Base-by-base conservation (phyloP, 2,797 vertebrate species). In the Helarctos malayanus region DNA sequence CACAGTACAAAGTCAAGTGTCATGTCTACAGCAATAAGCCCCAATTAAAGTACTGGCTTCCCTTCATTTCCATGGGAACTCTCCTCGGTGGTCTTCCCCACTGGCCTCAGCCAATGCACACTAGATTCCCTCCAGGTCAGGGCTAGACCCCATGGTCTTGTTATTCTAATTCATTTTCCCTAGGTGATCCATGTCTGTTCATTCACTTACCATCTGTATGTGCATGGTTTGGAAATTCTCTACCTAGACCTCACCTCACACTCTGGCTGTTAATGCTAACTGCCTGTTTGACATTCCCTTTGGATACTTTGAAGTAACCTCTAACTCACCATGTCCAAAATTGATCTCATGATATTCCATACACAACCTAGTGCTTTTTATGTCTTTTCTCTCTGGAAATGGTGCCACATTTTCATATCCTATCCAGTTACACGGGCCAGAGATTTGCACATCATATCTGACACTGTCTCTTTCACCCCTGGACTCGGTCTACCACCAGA, bases 31-130 rank as follows among this genome's bases (percentile, higher is more conserved):
- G 59, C 45, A 47, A 27, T 25, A n/a, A 41, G 38, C 13, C 54
- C 12, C 3, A 14, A 29, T 29, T 32, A 9, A 11, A 80, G 3
- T 18, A 2, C 19, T 14, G 18, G 35, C 18, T 45, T 61, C 47
- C 41, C 57, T 76, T 16, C 2, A 3, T 56, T 21, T 54, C 69
- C 49, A 56, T 1, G 19, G 7, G 9, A 87, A 56, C 7, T 3
- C 9, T 52, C 41, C 52, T 45, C 35, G 27, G 56, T 6, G 23
- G 14, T 29, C 13, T 23, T 23, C 23, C 29, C 38, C 69, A 63
- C 19, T 16, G 21, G 49, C 0, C 25, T 88, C 32, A 76, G n/a
- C 15, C 23, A 38, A 8, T 3, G 0, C 0, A 4, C 19, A 4
- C 63, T 11, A 15, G 38, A 91, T 19, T 27, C n/a, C 45, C 45